Evolutionary conservation across 2,797 vertebrate genomes (phyloP).

Genomic region (Streptopelia turtur): DNA sequence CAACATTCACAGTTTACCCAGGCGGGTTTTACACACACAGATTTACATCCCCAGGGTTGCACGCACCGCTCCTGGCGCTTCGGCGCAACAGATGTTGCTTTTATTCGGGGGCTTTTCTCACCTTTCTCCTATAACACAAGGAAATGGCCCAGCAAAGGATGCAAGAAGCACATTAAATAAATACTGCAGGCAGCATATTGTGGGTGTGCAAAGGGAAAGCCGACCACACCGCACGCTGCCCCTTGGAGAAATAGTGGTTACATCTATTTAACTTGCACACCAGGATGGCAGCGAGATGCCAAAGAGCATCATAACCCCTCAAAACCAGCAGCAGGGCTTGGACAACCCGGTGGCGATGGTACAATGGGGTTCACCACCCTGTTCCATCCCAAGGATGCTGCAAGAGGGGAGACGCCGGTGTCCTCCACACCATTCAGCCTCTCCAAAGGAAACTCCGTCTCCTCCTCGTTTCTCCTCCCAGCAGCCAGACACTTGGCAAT

Average conservation of each 20-base stretch:
- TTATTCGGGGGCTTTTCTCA: not conserved
- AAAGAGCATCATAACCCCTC: not conserved
- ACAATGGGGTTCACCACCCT: accelerated
- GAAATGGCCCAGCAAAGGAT: not conserved
- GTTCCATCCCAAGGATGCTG: not conserved
- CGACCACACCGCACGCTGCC: accelerated
- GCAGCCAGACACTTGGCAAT: not conserved
- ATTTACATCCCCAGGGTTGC: not conserved
- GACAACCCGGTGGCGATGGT: not conserved
- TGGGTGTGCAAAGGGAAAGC: accelerated
- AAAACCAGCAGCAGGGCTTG: not conserved
- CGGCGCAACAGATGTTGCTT: not conserved
- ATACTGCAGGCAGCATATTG: no score
- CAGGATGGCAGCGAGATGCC: not conserved
- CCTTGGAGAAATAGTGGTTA: not conserved
- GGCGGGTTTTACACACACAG: not conserved
- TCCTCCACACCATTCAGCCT: not conserved
- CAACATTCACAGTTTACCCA: accelerated
- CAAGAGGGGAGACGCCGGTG: not conserved
- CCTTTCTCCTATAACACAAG: not conserved
- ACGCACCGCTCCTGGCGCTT: accelerated
- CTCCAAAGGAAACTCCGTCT: constrained; percentile 16
- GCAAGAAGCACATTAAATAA: not conserved
- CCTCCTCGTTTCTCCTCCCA: not conserved
- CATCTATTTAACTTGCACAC: not conserved